Percentiles rank a stretch among this genome's conserved stretches.
Evolutionary conservation across 2,113 vertebrate species (phyloP).

Genomic region (Engraulis encrasicolus): DNA sequence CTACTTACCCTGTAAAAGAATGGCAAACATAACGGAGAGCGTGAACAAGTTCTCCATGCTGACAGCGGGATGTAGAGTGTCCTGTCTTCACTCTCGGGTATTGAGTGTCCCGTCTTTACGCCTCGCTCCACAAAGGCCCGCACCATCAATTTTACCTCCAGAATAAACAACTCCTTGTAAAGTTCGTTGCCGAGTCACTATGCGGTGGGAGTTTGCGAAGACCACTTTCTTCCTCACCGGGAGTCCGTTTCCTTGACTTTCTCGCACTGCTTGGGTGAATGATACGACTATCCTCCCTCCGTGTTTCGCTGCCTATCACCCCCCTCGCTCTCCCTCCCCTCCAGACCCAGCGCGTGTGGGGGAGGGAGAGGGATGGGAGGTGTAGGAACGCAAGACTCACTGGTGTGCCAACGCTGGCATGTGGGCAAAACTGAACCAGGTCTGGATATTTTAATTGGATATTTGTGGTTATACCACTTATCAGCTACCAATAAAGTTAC

Average conservation of each 20-base stretch:
- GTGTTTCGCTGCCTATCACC: neutral
- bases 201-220: neutral
- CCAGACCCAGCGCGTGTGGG: neutral
- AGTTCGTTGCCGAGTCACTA: neutral
- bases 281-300: slow-evolving; percentile 9
- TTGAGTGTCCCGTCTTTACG: neutral
- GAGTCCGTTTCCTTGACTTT: neutral
- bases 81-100: neutral
- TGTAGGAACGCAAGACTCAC: neutral
- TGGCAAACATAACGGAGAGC: neutral
- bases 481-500: too few relatives aligned
- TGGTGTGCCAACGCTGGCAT: neutral
- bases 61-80: neutral
- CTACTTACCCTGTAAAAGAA: slow-evolving; percentile 10
- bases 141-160: neutral
- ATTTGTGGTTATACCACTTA: too few relatives aligned
- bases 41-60: slow-evolving; percentile 9
- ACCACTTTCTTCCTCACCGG: neutral
- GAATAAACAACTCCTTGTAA: neutral
- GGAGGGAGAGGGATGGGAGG: neutral
- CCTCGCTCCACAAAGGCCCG: neutral
- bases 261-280: neutral
- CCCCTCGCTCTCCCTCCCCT: neutral
- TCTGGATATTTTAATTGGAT: too few relatives aligned
- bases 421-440: too few relatives aligned